These are phyloP conservation scores for Aegotheles bennettii DNA, from an alignment of 2,113 vertebrate genomes.

Conservation along the genomic window DNA sequence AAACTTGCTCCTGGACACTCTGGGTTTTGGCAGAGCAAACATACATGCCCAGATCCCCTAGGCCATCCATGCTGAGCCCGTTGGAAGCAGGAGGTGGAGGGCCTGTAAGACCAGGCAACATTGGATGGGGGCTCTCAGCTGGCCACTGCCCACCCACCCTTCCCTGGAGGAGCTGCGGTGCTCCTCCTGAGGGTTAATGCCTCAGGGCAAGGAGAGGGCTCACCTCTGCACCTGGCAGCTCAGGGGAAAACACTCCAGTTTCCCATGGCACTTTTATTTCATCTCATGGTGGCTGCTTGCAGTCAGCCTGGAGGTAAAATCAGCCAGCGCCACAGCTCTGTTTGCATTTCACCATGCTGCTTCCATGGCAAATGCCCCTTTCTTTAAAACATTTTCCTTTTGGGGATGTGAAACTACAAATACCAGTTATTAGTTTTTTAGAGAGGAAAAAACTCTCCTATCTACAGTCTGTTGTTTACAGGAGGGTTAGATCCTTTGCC, in stretches of 20 bases:
- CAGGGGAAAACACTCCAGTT: background rate
- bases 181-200: too few species aligned
- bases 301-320: background rate
- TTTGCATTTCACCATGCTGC: background rate
- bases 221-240: background rate
- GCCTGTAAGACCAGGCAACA: background rate
- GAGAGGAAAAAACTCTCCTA: background rate
- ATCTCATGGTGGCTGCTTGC: background rate
- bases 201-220: background rate
- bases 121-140: background rate
- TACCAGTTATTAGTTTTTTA: background rate
- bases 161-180: too few species aligned
- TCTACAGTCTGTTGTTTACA: background rate
- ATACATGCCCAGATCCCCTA: rapidly evolving
- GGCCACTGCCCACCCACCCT: too few species aligned
- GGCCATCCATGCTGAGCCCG: background rate
- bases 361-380: background rate
- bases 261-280: background rate
- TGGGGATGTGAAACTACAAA: background rate
- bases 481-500: background rate
- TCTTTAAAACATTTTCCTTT: background rate
- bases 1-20: background rate
- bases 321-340: background rate
- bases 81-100: background rate
- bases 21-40: background rate